Evolutionary conservation across 2,113 vertebrate species (phyloP), one percentile per base, ranked within the genome.

Genomic region (Corapipo altera): DNA sequence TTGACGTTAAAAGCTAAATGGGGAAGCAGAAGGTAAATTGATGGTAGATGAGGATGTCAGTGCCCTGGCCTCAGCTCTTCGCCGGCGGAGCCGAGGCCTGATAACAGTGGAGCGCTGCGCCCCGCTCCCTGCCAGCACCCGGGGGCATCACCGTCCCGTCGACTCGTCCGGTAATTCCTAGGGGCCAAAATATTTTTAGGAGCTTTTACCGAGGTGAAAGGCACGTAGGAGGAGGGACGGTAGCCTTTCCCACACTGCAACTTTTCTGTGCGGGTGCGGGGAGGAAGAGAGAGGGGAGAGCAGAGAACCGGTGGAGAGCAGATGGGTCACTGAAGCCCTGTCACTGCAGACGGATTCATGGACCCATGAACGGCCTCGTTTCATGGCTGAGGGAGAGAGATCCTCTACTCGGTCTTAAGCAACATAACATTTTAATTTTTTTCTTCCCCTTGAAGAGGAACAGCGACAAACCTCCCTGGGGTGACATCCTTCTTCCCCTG

Each of bases 1-100:
- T 98, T 98, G 98, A 98, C 98, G 97, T 98, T 98, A 98, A 98
- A 98, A 98, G 98, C 98, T 98, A 98, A 98, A 98, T 97, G 97
- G 96, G 96, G 97, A 98, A 97, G 97, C 95, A 87, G 96, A 98
- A 98, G 97, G 98, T 98, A 98, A 98, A 98, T 98, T 98, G 98
- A 98, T 98, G 98, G 98, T 96, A 73, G 97, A 97, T 88, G 96
- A 97, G 95, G 97, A 97, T 98, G 98, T 98, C 98, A 98, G 96
- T 93, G 85, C 91, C 95, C 33, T 89, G 97, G 98, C 96, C 98
- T 95, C 97, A 97, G 97, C 96, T 95, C 92, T 91, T 86, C 11
- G 22, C 12, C 32, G 20, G 51, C 41, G 6, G 72, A 95, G 93
- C 88, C 85, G 9, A 70, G 93, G 59, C 52, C 89, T 97, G 98